Evolutionary conservation across 2,888 invertebrate genomes (phyloP).

Genomic region (Galerucella calmariensis): DNA sequence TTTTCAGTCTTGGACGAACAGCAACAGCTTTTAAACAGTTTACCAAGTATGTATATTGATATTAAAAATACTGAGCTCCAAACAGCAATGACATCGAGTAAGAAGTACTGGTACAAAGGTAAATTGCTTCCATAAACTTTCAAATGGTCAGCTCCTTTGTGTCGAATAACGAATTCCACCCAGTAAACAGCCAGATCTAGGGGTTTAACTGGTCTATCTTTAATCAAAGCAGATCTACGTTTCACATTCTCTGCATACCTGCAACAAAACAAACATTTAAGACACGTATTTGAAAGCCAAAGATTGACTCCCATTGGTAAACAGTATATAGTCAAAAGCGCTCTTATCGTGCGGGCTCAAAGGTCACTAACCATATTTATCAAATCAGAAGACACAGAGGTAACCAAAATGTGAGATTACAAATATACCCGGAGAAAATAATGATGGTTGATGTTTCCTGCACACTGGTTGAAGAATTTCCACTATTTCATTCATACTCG

Average conservation of each 20-base stretch:
- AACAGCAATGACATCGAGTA: constrained; percentile 15
- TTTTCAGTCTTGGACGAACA: constrained; percentile 9
- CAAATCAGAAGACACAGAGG: too few species aligned
- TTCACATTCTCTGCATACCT: constrained; percentile 24
- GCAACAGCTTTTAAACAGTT: constrained; percentile 4
- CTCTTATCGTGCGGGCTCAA: too few species aligned
- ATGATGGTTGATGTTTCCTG: too few species aligned
- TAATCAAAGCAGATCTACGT: constrained; percentile 6
- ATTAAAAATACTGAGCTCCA: constrained; percentile 9
- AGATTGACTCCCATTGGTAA: too few species aligned
- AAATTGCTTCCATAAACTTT: constrained; percentile 31
- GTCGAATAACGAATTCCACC: constrained; percentile 36
- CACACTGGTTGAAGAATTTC: too few species aligned
- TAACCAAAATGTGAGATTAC: too few species aligned
- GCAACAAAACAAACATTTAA: background rate
- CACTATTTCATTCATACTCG: too few species aligned
- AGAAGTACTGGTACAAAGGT: constrained; percentile 38
- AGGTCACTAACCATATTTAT: too few species aligned
- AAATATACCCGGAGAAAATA: too few species aligned
- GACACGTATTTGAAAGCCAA: too few species aligned
- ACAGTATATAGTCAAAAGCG: too few species aligned
- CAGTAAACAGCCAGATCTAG: constrained; percentile 39
- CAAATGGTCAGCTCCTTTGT: constrained; percentile 36
- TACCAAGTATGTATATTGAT: background rate
- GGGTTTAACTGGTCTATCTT: constrained; percentile 32